Conservation (phyloP, 2,113 vertebrate species). For the Vidua macroura region DNA sequence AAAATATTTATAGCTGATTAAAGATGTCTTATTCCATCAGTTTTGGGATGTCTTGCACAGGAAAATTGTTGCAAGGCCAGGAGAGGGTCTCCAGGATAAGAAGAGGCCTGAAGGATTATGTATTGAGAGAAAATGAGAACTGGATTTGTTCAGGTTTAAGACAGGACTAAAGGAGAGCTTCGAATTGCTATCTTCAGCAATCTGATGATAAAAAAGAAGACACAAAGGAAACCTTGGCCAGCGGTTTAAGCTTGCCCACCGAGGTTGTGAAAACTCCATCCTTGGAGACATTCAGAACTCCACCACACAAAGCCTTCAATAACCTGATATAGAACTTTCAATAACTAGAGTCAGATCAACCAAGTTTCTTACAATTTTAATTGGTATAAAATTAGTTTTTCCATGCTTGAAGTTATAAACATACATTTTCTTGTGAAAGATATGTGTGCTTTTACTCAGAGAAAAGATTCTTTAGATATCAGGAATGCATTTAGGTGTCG, state of each 20-base stretch:
- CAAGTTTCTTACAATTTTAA: background rate
- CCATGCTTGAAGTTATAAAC: background rate
- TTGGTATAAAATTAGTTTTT: background rate
- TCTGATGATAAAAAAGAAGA: background rate
- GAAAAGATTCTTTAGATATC: background rate
- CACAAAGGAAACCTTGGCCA: background rate
- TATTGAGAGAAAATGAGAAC: background rate
- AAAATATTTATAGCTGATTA: background rate
- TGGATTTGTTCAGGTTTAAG: background rate
- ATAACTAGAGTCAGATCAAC: background rate
- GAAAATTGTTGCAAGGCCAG: background rate
- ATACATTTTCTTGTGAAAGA: background rate
- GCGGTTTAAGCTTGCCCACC: background rate
- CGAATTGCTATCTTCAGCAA: background rate
- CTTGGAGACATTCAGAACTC: background rate
- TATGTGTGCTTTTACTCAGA: background rate
- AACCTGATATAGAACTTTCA: background rate
- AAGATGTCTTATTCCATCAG: background rate
- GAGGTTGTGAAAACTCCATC: background rate
- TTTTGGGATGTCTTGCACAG: background rate
- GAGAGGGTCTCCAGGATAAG: background rate
- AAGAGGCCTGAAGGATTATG: rapidly evolving
- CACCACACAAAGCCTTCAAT: background rate
- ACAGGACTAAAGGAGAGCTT: background rate
- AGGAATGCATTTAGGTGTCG: background rate